These are phyloP conservation scores for Corythornis madagascariensis DNA, from an alignment of 2,113 vertebrate genomes.

Conservation along the genomic window DNA sequence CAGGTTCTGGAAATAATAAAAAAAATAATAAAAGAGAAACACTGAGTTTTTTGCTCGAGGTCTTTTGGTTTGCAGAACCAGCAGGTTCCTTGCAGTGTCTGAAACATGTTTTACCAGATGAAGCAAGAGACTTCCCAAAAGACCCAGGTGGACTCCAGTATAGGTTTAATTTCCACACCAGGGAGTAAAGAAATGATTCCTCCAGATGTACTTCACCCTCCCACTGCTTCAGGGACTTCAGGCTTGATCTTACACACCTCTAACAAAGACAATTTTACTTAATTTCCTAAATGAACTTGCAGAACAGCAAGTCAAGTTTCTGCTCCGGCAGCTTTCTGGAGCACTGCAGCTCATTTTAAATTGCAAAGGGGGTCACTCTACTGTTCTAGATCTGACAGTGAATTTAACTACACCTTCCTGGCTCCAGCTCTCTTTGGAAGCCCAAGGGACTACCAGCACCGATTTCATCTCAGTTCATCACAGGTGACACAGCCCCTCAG, in stretches of 20 bases:
- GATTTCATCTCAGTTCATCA: neutral
- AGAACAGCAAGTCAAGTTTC: neutral
- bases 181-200: neutral
- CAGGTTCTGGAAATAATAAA: neutral
- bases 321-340: neutral
- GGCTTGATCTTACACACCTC: neutral
- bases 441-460: neutral
- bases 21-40: neutral
- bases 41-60: neutral
- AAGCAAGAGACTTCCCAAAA: neutral
- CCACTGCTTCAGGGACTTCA: neutral
- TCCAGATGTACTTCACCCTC: slow-evolving; percentile 22
- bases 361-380: neutral
- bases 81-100: neutral
- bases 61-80: neutral
- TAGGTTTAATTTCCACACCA: neutral
- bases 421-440: neutral
- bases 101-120: neutral
- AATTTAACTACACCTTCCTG: neutral
- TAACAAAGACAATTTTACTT: neutral
- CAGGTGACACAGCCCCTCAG: neutral
- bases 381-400: neutral
- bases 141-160: neutral
- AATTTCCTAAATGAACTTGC: neutral
- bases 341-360: neutral